These are phyloP conservation scores for Chaetodon trifasciatus DNA, from an alignment of 2,797 vertebrate genomes.

Conservation along the genomic window DNA sequence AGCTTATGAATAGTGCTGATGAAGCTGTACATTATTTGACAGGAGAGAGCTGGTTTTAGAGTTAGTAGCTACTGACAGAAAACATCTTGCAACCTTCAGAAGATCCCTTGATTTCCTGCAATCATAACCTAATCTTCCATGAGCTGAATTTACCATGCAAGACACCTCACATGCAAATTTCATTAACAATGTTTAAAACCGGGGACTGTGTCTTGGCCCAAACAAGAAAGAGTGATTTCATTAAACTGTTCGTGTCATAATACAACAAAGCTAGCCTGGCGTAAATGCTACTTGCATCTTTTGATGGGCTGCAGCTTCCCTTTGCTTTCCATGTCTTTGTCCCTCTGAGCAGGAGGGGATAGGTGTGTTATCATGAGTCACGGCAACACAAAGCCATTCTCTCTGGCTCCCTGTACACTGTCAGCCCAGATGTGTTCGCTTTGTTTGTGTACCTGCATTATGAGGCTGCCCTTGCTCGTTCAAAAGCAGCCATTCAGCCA, in stretches of 20 bases:
- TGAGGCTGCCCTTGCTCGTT: conserved; percentile 64
- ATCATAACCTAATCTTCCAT: conserved; percentile 25
- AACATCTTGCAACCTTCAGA: conserved; percentile 21
- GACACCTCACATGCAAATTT: conserved; percentile 36
- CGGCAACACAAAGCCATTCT: conserved; percentile 70
- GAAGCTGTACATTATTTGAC: conserved; percentile 26
- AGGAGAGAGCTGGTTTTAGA: conserved; percentile 13
- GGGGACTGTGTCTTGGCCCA: conserved; percentile 24
- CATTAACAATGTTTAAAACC: conserved; percentile 45
- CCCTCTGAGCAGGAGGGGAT: conserved; percentile 55
- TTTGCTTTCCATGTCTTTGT: conserved; percentile 58
- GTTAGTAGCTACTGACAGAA: conserved; percentile 33
- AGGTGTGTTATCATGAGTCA: conserved; percentile 71
- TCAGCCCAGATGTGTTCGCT: conserved; percentile 72
- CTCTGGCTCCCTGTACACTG: conserved; percentile 47
- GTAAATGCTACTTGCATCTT: conserved; percentile 80
- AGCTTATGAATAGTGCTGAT: conserved; percentile 33
- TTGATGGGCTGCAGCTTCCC: conserved; percentile 69
- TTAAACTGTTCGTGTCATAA: conserved; percentile 57
- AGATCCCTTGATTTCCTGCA: conserved; percentile 5
- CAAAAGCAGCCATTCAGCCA: conserved; percentile 66
- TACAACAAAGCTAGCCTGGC: conserved; percentile 56
- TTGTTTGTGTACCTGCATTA: conserved; percentile 73
- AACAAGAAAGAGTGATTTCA: conserved; percentile 49
- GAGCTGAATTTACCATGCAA: conserved; percentile 31